phyloP scores from a whole-genome alignment of 2,888 invertebrate genomes.

The Diogma glabrata region DNA sequence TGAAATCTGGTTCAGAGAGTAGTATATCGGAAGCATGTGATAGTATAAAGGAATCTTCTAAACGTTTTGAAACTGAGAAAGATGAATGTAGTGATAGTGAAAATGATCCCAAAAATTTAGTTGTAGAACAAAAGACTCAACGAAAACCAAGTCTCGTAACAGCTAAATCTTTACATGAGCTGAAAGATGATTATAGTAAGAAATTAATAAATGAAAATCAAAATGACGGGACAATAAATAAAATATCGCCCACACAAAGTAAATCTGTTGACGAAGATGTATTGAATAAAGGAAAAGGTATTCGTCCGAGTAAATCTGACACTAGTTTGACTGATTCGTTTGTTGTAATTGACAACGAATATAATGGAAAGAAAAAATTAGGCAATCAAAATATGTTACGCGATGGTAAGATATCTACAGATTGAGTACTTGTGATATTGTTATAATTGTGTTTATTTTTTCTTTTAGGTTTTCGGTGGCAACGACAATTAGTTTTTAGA shows the following conservation, averaged over 20 bases:
- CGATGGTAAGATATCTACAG: constrained; percentile 27
- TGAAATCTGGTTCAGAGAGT: constrained; percentile 81
- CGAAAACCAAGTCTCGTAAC: constrained; percentile 33
- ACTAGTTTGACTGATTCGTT: constrained; percentile 85
- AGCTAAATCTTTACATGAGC: constrained; percentile 35
- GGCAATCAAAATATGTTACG: constrained; percentile 31
- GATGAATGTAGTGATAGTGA: constrained; percentile 60
- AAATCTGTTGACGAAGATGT: constrained; percentile 6
- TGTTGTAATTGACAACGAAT: constrained; percentile 55
- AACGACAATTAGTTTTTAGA: constrained; percentile 79
- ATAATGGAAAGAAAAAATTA: constrained; percentile 26
- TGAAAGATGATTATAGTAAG: constrained; percentile 32
- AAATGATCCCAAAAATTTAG: constrained; percentile 21
- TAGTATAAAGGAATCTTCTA: constrained; percentile 58
- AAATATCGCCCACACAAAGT: background rate
- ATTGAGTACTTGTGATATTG: background rate
- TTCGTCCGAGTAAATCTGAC: constrained; percentile 80
- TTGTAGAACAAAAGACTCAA: background rate
- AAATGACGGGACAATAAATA: background rate
- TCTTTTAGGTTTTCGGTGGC: constrained; percentile 68
- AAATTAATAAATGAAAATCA: background rate
- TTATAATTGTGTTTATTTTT: constrained; percentile 7
- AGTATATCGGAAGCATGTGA: constrained; percentile 68
- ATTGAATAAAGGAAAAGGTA: constrained; percentile 37
- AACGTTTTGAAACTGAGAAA: constrained; percentile 49